These are phyloP conservation scores for Eledone cirrhosa DNA, from an alignment of 2,888 invertebrate species.

Conservation along the genomic window DNA sequence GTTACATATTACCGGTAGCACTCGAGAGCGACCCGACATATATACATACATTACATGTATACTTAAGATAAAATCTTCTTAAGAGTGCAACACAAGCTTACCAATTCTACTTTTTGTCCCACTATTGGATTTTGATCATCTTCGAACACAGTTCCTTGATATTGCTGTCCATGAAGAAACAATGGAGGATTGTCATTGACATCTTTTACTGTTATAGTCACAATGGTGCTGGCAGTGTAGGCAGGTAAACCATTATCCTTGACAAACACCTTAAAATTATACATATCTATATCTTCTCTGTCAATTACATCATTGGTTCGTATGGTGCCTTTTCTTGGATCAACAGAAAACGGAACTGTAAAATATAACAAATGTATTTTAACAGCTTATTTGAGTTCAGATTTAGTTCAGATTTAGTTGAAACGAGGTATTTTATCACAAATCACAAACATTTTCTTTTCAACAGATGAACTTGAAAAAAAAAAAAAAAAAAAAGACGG, in stretches of 20 bases:
- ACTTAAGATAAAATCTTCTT: too few species aligned
- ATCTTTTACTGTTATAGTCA: slow-evolving; percentile 37
- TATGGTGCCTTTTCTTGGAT: slow-evolving; percentile 30
- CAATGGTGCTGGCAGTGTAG: slow-evolving; percentile 33
- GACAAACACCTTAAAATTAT: slow-evolving; percentile 36
- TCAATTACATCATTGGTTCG: slow-evolving; percentile 33
- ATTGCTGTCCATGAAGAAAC: slow-evolving; percentile 31
- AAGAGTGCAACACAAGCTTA: too few species aligned
- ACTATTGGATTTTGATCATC: slow-evolving; percentile 33
- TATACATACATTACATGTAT: too few species aligned
- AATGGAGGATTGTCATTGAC: slow-evolving; percentile 40
- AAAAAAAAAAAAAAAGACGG: too few species aligned
- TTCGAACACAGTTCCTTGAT: slow-evolving; percentile 37
- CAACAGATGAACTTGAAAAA: too few species aligned
- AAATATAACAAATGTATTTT: neutral
- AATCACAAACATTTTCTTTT: too few species aligned
- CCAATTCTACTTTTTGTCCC: slow-evolving; percentile 36
- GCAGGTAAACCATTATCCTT: slow-evolving; percentile 38
- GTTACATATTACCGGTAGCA: too few species aligned
- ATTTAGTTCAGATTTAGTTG: too few species aligned
- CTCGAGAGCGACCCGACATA: too few species aligned
- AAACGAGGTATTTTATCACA: too few species aligned
- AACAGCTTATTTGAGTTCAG: too few species aligned
- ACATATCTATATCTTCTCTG: slow-evolving; percentile 31
- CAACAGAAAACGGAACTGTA: slow-evolving; percentile 33